phyloP scores from a whole-genome alignment of 2,797 vertebrate genomes.

The Carduelis carduelis region DNA sequence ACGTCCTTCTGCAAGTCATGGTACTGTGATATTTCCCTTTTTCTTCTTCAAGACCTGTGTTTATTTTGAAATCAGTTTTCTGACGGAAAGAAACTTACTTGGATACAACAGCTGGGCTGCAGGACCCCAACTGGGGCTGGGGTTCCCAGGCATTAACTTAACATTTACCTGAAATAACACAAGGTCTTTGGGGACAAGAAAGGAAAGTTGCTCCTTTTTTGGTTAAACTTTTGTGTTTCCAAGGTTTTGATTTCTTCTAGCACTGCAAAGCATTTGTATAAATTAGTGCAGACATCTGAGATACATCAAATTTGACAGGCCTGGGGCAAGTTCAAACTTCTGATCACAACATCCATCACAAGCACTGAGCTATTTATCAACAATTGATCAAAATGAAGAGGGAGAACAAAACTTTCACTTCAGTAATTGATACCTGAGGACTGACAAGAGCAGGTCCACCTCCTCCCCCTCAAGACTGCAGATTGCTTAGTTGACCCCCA shows the following conservation, averaged over 20 bases:
- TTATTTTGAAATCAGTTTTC: not conserved
- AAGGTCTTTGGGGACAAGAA: not conserved
- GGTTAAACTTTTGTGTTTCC: not conserved
- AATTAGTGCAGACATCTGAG: slow-evolving; percentile 40
- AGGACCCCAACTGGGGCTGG: not conserved
- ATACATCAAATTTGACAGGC: slow-evolving; percentile 55
- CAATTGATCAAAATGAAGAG: slow-evolving; percentile 18
- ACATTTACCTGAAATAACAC: not conserved
- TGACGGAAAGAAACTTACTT: not conserved
- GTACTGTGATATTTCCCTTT: not conserved
- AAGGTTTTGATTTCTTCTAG: not conserved
- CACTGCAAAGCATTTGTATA: not conserved
- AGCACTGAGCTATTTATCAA: slow-evolving; percentile 52
- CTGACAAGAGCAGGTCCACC: not conserved
- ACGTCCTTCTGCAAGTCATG: not conserved
- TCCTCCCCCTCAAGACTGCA: not conserved
- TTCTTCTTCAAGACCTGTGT: not conserved
- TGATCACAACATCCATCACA: slow-evolving; percentile 56
- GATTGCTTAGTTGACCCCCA: not conserved
- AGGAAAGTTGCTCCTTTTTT: not conserved
- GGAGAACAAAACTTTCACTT: slow-evolving; percentile 17
- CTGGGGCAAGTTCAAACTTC: slow-evolving; percentile 20
- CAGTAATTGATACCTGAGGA: not conserved
- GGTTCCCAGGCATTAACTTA: not conserved
- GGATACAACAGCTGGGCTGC: not conserved